Evolutionary conservation across 2,797 vertebrate genomes (phyloP).

Genomic region (Vespertilio murinus): DNA sequence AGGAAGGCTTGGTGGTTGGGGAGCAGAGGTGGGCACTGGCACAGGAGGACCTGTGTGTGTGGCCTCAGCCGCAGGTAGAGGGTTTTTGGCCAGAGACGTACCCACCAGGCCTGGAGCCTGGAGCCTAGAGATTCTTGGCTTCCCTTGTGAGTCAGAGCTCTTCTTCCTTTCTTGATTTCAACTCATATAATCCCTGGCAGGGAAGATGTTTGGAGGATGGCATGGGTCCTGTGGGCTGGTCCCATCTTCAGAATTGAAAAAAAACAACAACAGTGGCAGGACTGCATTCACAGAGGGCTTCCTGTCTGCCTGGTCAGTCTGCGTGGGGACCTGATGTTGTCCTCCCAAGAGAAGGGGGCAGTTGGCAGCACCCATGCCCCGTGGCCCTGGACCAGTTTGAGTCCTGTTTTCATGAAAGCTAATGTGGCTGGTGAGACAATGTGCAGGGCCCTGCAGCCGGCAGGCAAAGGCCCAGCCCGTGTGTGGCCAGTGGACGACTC

Average conservation of each 20-base stretch:
- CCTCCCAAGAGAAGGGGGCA: constrained; percentile 7
- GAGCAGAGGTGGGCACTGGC: neutral
- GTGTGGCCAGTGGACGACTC: neutral
- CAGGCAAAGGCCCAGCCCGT: neutral
- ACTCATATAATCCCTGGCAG: neutral
- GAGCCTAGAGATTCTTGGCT: neutral
- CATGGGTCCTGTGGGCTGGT: neutral
- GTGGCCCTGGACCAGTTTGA: neutral
- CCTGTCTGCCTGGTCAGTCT: neutral
- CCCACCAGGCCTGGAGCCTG: neutral
- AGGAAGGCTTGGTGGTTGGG: neutral
- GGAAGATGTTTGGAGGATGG: neutral
- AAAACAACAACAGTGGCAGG: neutral
- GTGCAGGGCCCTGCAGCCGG: neutral
- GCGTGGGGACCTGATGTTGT: constrained; percentile 2
- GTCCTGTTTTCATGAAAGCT: constrained; percentile 31
- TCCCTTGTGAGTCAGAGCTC: neutral
- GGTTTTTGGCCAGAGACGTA: neutral
- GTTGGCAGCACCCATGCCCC: neutral
- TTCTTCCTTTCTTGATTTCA: constrained; percentile 42
- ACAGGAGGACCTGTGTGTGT: neutral
- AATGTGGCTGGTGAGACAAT: neutral
- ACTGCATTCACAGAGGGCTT: constrained; percentile 1
- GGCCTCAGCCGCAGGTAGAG: neutral
- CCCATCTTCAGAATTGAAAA: constrained; percentile 32